Percentiles rank a stretch among this genome's conserved stretches.
These are phyloP conservation scores for Lerema accius DNA, from an alignment of 1,140 invertebrate genomes.

Conservation along the genomic window DNA sequence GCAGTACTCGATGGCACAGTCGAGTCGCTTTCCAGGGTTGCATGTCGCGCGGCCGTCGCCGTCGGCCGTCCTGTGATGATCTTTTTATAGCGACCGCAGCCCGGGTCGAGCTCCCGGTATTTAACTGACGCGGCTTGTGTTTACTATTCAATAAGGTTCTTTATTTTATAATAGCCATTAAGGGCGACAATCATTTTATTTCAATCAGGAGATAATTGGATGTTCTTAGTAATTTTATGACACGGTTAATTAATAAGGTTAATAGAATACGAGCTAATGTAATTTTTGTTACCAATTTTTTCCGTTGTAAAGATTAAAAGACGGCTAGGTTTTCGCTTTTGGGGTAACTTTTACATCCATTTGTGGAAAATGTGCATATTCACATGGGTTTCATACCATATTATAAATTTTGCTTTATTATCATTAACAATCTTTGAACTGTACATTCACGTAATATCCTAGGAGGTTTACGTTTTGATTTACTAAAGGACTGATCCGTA, in stretches of 20 bases:
- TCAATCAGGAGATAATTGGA: neutral
- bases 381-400: too few relatives aligned
- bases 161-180: conserved; percentile 23
- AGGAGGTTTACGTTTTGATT: too few relatives aligned
- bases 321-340: neutral
- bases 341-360: neutral
- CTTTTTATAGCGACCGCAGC: conserved; percentile 82
- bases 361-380: neutral
- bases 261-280: neutral
- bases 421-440: too few relatives aligned
- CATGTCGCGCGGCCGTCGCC: conserved; percentile 78
- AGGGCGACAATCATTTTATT: neutral
- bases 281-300: neutral
- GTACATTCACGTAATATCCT: too few relatives aligned
- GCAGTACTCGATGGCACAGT: conserved; percentile 83
- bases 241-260: neutral
- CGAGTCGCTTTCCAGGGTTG: conserved; percentile 82
- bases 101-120: conserved; percentile 73
- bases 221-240: neutral
- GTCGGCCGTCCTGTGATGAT: conserved; percentile 78
- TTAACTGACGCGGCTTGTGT: conserved; percentile 45
- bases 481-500: too few relatives aligned
- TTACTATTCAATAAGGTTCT: conserved; percentile 29
- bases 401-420: too few relatives aligned
- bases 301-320: neutral